These are phyloP conservation scores for Formicarius rufipectus DNA, from an alignment of 2,113 vertebrate genomes.

Conservation along the genomic window DNA sequence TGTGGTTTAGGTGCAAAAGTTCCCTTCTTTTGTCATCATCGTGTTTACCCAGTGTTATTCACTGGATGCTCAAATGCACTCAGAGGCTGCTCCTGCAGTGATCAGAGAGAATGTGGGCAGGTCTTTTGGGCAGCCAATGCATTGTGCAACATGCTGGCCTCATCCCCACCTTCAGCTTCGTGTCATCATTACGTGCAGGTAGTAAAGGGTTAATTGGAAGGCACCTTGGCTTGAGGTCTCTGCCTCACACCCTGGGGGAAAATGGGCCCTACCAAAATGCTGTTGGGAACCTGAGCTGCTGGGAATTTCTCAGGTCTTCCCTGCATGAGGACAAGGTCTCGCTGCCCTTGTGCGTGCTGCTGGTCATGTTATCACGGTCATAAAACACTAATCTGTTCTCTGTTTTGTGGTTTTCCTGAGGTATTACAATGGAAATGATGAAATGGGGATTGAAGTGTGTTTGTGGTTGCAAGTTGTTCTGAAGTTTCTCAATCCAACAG, in stretches of 20 bases:
- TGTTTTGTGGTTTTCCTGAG: conserved; percentile 20
- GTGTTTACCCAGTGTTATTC: background rate
- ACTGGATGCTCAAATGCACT: background rate
- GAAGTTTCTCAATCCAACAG: background rate
- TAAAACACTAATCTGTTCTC: background rate
- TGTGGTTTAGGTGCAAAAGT: background rate
- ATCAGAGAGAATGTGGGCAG: background rate
- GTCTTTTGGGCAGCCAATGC: background rate
- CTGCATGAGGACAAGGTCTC: background rate
- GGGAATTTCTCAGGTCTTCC: background rate
- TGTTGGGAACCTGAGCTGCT: background rate
- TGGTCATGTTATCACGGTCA: background rate
- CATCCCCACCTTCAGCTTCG: background rate
- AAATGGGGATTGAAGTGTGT: background rate
- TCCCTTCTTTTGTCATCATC: background rate
- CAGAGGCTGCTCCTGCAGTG: background rate
- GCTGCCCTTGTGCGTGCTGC: background rate
- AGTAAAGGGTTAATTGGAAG: background rate
- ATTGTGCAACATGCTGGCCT: background rate
- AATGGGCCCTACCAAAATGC: background rate
- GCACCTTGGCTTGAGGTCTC: background rate
- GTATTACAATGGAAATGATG: background rate
- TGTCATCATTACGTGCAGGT: background rate
- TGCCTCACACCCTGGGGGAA: background rate
- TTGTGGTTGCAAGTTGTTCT: background rate